Base-by-base conservation (phyloP, 2,113 vertebrate genomes). In the Bambusicola thoracicus region DNA sequence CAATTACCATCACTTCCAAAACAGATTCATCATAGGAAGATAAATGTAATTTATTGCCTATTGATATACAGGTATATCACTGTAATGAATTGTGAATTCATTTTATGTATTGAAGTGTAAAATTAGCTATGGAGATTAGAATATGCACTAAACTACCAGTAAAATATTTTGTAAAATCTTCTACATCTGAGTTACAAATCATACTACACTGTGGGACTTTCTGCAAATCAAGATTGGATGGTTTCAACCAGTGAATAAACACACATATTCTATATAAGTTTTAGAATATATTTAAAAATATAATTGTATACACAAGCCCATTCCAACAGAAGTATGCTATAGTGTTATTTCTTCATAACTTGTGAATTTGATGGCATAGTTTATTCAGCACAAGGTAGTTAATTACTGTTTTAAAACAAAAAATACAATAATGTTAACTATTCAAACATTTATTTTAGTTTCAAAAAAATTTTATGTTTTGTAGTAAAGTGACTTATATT, bases 381-480 rank as follows among this genome's bases (percentile, higher is more conserved):
- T 84, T 48, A 38, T 43, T 49, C 49, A 66, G 2, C 20, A n/a
- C 10, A 62, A 5, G 16, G 21, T 63, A 49, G 48, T 58, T 75
- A 85, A 76, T 48, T 61, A 34, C 12, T 41, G 7, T 55, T 76
- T 76, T 17, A 70, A 69, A 75, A 41, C 3, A 20, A 51, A 53
- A 40, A 53, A 24, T 32, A 16, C 18, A 41, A 32, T 70, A 34
- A 25, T 44, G 5, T 34, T 25, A 19, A 73, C 3, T 16, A 56
- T 44, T 8, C 1, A 48, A 59, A 66, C 46, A 12, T 24, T 48
- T 22, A 11, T 22, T 24, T 48, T 48, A 48, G 18, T 18, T 79
- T 81, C 32, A 48, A 34, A 5, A 20, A 2, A 4, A 29, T 1
- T 1, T 1, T 1, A 7, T 34, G 24, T 49, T 56, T 78, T 66